Evolutionary conservation across 1,140 invertebrate genomes (phyloP).

Genomic region (Aphis craccivora): DNA sequence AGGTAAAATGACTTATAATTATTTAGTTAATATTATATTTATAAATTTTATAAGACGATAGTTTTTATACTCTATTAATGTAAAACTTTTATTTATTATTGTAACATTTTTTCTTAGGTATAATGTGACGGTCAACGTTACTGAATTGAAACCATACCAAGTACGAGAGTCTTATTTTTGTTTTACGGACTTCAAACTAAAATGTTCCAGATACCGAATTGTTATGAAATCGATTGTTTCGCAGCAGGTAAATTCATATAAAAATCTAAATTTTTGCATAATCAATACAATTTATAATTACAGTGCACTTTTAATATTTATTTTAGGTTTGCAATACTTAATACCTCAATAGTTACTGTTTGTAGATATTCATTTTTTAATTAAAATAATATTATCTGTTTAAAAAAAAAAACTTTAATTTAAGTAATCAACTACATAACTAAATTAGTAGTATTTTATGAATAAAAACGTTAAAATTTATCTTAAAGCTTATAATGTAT

Average conservation of each 20-base stretch:
- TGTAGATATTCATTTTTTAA: too few species aligned
- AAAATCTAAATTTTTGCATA: constrained; percentile 4
- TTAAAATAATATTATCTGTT: too few species aligned
- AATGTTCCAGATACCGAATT: constrained; percentile 85
- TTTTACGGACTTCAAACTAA: constrained; percentile 77
- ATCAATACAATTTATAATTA: background rate
- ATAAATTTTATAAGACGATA: background rate
- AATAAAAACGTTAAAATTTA: too few species aligned
- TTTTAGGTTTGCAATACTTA: background rate
- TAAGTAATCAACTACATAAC: too few species aligned
- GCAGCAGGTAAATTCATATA: constrained; percentile 66
- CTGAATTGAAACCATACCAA: constrained; percentile 82
- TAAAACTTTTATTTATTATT: background rate
- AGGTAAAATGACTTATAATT: background rate
- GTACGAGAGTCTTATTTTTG: constrained; percentile 82
- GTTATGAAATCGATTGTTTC: constrained; percentile 76
- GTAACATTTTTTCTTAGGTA: constrained; percentile 68
- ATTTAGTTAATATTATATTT: background rate
- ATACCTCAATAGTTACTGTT: too few species aligned
- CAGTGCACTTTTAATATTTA: background rate
- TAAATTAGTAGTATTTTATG: too few species aligned
- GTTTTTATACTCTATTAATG: background rate
- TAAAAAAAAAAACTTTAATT: too few species aligned
- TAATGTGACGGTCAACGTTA: constrained; percentile 74
- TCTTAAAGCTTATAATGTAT: too few species aligned